These are phyloP conservation scores for Astatotilapia flaviijosephi DNA, from an alignment of 2,113 vertebrate genomes.

Conservation along the genomic window DNA sequence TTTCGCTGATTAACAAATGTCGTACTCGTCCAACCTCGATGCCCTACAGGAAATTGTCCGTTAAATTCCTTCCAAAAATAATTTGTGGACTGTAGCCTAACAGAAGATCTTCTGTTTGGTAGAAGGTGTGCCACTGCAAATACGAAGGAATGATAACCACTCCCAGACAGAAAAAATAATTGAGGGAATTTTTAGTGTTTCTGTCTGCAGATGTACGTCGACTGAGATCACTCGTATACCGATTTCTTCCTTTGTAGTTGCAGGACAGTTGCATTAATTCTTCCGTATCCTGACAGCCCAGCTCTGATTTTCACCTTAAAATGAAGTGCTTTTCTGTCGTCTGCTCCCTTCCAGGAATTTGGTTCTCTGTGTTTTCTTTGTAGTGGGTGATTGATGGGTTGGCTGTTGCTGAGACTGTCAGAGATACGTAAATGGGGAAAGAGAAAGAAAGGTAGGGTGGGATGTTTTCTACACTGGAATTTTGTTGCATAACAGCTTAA, in stretches of 20 bases:
- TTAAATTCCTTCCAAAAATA: not conserved
- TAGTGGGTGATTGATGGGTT: conserved; percentile 25
- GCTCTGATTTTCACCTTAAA: not conserved
- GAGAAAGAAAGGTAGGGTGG: not conserved
- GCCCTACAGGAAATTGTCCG: not conserved
- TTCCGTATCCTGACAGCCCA: not conserved
- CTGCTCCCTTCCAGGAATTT: conserved; percentile 15
- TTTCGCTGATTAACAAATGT: not conserved
- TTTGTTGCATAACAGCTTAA: conserved; percentile 37
- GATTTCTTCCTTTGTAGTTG: not conserved
- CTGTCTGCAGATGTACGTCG: not conserved
- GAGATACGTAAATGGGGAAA: not conserved
- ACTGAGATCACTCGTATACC: not conserved
- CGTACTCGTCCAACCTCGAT: not conserved
- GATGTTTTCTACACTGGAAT: conserved; percentile 17
- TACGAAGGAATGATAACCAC: not conserved
- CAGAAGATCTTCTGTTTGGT: not conserved
- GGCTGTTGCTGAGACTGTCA: not conserved
- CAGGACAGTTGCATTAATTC: not conserved
- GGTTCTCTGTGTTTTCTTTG: conserved; percentile 6
- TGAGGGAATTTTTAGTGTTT: not conserved
- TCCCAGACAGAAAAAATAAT: not conserved
- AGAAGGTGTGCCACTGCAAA: not conserved
- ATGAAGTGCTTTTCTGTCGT: not conserved
- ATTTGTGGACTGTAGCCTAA: not conserved